These are phyloP conservation scores for Chalcosyrphus nemorum DNA, from an alignment of 2,888 invertebrate species.

Conservation along the genomic window DNA sequence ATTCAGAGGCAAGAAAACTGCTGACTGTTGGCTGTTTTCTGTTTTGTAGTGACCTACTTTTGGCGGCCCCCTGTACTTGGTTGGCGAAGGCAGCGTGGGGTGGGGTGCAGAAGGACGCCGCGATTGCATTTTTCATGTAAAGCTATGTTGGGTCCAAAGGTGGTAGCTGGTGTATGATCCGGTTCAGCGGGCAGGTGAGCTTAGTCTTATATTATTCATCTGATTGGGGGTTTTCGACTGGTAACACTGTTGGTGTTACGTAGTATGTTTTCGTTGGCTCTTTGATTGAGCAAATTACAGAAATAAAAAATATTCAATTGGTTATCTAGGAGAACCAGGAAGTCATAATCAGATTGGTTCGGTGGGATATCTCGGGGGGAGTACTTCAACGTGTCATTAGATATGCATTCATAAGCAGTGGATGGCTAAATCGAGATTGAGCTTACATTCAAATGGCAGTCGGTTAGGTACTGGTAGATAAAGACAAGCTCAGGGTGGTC, in stretches of 20 bases:
- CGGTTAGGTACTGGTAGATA: too few relatives aligned
- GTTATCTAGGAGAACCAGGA: neutral
- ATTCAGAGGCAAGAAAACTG: constrained; percentile 56
- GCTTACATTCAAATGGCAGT: too few relatives aligned
- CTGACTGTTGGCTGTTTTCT: constrained; percentile 51
- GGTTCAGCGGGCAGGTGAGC: constrained; percentile 34
- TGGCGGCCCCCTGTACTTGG: constrained; percentile 54
- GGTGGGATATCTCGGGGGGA: too few relatives aligned
- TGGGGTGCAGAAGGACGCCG: constrained; percentile 57
- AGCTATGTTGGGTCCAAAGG: constrained; percentile 55
- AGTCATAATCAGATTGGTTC: too few relatives aligned
- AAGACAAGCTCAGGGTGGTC: too few relatives aligned
- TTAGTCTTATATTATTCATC: neutral
- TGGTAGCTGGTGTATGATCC: constrained; percentile 1
- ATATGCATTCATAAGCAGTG: too few relatives aligned
- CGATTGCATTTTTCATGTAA: constrained; percentile 58
- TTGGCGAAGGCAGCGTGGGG: constrained; percentile 7
- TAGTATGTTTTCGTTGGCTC: neutral
- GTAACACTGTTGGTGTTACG: neutral
- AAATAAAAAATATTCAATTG: neutral
- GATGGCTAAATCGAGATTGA: too few relatives aligned
- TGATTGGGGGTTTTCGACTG: neutral
- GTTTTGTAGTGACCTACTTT: constrained; percentile 65
- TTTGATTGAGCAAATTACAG: neutral
- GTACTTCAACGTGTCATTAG: too few relatives aligned